Evolutionary conservation across 2,797 vertebrate species (phyloP).

Genomic region (Hapalemur alaotrensis): DNA sequence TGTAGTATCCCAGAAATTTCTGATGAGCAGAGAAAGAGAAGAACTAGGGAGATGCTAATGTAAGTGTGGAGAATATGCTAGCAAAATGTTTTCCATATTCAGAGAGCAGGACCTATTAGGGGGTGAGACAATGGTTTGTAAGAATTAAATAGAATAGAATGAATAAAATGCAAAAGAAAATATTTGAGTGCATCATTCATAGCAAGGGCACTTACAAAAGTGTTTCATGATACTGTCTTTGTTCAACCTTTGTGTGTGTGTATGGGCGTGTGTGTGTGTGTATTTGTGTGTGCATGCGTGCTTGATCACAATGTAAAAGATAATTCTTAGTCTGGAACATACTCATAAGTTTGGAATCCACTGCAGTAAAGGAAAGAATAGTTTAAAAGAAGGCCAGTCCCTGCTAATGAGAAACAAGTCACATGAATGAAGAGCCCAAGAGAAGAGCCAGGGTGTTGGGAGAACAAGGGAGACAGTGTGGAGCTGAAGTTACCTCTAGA

Average conservation of each 20-base stretch:
- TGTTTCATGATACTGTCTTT: neutral
- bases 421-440: neutral
- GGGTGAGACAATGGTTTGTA: neutral
- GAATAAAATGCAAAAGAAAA: neutral
- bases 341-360: neutral
- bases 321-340: neutral
- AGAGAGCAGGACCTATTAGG: neutral
- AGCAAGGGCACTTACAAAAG: neutral
- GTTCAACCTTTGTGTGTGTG: too few species aligned
- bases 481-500: neutral
- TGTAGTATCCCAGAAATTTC: neutral
- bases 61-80: neutral
- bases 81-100: neutral
- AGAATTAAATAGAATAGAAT: neutral
- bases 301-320: neutral
- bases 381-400: neutral
- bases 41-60: neutral
- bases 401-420: neutral
- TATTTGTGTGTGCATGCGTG: neutral
- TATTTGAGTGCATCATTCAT: neutral
- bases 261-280: too few species aligned
- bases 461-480: too few species aligned
- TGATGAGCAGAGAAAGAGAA: neutral
- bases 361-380: neutral
- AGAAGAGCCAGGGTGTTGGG: neutral